Conservation (phyloP, 2,797 vertebrate genomes). For the Alectoris magna region DNA sequence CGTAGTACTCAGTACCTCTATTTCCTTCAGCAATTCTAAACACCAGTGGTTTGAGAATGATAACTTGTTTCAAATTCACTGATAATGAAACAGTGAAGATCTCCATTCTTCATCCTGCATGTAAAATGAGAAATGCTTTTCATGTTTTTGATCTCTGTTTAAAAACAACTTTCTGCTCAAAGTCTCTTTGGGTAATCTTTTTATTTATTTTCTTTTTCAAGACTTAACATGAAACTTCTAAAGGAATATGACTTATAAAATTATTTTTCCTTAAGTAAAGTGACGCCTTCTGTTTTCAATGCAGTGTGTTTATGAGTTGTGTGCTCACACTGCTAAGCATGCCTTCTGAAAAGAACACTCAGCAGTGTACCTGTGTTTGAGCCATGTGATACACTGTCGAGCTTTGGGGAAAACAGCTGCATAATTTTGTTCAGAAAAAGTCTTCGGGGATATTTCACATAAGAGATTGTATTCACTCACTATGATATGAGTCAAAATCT, state of each 20-base stretch:
- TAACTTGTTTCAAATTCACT: background rate
- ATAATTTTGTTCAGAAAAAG: conserved; percentile 54
- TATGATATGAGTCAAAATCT: conserved; percentile 66
- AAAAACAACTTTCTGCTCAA: background rate
- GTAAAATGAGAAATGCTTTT: background rate
- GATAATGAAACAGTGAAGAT: background rate
- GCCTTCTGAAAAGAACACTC: conserved; percentile 23
- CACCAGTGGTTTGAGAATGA: background rate
- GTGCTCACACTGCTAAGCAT: background rate
- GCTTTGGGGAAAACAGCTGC: conserved; percentile 53
- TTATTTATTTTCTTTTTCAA: background rate
- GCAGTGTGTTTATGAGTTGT: background rate
- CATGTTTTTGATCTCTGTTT: background rate
- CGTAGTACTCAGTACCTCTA: background rate
- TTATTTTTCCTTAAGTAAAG: background rate
- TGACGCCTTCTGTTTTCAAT: background rate
- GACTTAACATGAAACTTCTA: background rate
- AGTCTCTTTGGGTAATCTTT: background rate
- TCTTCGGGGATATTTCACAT: conserved; percentile 31
- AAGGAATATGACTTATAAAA: background rate
- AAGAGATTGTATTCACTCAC: conserved; percentile 63
- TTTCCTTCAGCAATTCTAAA: background rate
- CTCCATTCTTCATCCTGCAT: background rate
- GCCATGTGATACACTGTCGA: conserved; percentile 19
- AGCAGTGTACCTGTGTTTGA: conserved; percentile 29